Conservation (phyloP, 2,113 vertebrate genomes). For the Mugil cephalus region DNA sequence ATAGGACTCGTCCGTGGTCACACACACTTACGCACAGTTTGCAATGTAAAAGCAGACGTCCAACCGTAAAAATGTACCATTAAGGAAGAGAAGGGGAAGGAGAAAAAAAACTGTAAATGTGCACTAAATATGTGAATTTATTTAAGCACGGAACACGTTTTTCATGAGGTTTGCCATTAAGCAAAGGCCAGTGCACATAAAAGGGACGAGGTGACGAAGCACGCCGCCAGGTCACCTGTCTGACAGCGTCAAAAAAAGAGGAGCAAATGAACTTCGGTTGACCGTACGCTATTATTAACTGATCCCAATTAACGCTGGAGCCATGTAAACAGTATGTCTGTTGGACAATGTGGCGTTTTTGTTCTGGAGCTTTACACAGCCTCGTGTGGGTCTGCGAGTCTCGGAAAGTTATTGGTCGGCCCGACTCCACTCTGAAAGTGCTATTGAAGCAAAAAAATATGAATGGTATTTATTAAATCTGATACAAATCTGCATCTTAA, state of each 20-base stretch:
- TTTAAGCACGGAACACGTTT: conserved; percentile 17
- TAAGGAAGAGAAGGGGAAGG: conserved; percentile 12
- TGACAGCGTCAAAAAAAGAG: neutral
- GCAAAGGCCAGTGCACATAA: neutral
- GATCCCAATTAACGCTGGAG: neutral
- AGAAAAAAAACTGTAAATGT: neutral
- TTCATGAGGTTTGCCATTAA: conserved; percentile 15
- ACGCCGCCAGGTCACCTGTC: neutral
- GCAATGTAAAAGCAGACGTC: conserved; percentile 48
- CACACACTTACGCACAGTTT: conserved; percentile 40
- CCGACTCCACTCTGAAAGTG: neutral
- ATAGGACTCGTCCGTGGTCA: conserved; percentile 83
- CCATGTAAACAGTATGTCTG: neutral
- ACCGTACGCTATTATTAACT: neutral
- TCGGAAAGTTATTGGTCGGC: neutral
- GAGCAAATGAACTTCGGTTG: neutral
- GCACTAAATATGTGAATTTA: conserved; percentile 34
- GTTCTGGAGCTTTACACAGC: too few species aligned
- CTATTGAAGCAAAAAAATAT: neutral
- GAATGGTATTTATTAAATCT: too few species aligned
- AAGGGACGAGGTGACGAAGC: conserved; percentile 1
- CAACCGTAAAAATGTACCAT: conserved; percentile 26
- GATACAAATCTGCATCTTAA: too few species aligned
- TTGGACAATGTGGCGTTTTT: too few species aligned
- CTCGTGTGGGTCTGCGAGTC: neutral